phyloP scores from a whole-genome alignment of 35 echinoderm and acorn worm species.

The Ophiothrix spiculata region DNA sequence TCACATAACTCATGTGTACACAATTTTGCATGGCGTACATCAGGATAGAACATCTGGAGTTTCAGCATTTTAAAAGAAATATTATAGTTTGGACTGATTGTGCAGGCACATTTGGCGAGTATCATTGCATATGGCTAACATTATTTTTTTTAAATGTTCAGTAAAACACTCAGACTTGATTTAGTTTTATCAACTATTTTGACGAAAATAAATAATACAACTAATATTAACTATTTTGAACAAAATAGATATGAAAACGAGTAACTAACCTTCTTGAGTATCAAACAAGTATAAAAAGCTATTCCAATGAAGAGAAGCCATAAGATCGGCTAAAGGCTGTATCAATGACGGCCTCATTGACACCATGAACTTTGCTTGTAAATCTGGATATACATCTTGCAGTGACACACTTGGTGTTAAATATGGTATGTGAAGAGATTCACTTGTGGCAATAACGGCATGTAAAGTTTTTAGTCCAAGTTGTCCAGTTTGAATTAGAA shows the following conservation, averaged over 20 bases:
- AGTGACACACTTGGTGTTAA: conserved; percentile 45
- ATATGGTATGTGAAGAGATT: conserved; percentile 43
- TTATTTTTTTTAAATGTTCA: background rate
- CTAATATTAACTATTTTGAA: background rate
- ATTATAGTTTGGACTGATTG: background rate
- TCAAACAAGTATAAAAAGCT: conserved; percentile 68
- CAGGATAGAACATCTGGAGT: no score
- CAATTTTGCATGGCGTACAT: no score
- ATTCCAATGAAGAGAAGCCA: conserved; percentile 43
- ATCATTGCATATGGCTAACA: background rate
- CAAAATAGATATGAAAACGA: background rate
- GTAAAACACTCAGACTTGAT: background rate
- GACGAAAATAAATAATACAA: background rate
- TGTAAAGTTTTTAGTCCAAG: conserved; percentile 31
- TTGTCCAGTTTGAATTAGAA: conserved; percentile 18
- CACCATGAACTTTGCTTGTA: conserved; percentile 49
- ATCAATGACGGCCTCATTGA: conserved; percentile 61
- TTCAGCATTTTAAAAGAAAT: background rate
- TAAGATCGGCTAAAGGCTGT: conserved; percentile 44
- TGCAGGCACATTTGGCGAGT: background rate
- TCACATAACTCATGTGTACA: no score
- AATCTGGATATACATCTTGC: conserved; percentile 60
- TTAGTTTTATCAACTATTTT: background rate
- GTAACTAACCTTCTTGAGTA: conserved; percentile 43
- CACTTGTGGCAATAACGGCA: conserved; percentile 31